Evolutionary conservation across 2,888 invertebrate genomes (phyloP), one percentile per base, ranked within the genome.

Genomic region (Lydus trimaculatus): DNA sequence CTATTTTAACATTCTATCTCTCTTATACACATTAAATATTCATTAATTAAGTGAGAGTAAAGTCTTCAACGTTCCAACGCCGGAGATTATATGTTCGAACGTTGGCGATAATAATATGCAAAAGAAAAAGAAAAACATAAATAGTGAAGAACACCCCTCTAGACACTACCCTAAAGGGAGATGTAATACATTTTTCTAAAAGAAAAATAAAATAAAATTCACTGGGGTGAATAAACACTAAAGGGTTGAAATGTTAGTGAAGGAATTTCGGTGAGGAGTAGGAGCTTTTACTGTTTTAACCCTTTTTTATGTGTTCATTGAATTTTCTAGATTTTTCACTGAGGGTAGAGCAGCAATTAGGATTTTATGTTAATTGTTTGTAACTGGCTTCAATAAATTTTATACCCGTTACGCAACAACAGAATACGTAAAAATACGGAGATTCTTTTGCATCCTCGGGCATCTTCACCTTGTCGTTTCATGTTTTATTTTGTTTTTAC

Each of bases 311-410:
- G 80, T 76, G 80, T 80, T 80, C 81, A 80, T 80, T 80, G 81
- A 81, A 82, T 81, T 82, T 82, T 78, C 78, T 74, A 80, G 79
- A 80, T 82, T 81, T 82, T 82, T 80, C 78, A 75, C 76, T 71
- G 76, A 76, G 78, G 75, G 79, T 75, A 76, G 80, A n/a, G n/a
- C 1, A 43, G 43, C 81, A 80, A 80, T 81, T 82, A 80, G 81
- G 80, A 81, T 82, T 80, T 81, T 81, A 81, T 81, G 80, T 80
- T 82, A 81, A 82, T 81, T 81, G 80, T 80, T 80, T 81, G 78
- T 79, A 79, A 80, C 79, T 78, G 79, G 78, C 77, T 75, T 73
- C 78, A 76, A 80, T 80, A 79, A 80, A 80, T 79, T 80, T 79
- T 79, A 76, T 75, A 71, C 71, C 75, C 76, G 72, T 73, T 72